Evolutionary conservation across 2,113 vertebrate genomes (phyloP).

Genomic region (Parus major): DNA sequence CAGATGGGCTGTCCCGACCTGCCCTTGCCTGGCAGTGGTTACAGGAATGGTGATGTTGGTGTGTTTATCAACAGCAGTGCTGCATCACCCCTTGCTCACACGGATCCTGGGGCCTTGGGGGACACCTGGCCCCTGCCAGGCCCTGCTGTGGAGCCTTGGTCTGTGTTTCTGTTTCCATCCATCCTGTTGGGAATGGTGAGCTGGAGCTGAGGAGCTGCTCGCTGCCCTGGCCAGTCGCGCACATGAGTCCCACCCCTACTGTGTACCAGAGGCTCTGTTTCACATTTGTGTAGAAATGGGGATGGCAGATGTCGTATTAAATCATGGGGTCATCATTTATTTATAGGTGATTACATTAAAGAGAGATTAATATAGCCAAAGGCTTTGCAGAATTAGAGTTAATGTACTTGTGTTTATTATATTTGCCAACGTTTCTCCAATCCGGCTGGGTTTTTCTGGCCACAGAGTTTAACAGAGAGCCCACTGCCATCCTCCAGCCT

Average conservation of each 20-base stretch:
- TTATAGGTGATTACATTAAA: slow-evolving; percentile 80
- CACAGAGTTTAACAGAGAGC: slow-evolving; percentile 20
- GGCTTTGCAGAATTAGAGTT: slow-evolving; percentile 74
- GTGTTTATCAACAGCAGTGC: neutral
- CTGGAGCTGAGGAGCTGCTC: neutral
- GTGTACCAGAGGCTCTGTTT: neutral
- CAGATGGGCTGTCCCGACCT: fast-evolving
- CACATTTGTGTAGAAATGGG: neutral
- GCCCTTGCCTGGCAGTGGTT: fast-evolving
- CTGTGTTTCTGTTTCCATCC: neutral
- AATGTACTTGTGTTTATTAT: slow-evolving; percentile 69
- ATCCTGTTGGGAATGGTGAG: neutral
- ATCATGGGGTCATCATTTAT: slow-evolving; percentile 79
- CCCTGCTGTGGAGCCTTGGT: fast-evolving
- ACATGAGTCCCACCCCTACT: neutral
- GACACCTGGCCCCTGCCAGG: fast-evolving
- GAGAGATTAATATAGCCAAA: slow-evolving; percentile 81
- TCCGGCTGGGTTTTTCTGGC: slow-evolving; percentile 2
- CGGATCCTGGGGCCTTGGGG: fast-evolving
- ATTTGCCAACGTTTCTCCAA: slow-evolving; percentile 41
- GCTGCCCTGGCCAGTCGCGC: fast-evolving
- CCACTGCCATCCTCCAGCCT: neutral
- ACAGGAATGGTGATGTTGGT: neutral
- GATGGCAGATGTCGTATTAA: slow-evolving; percentile 73
- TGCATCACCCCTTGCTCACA: neutral